Conservation (phyloP, 1,140 invertebrate species). For the Drosophila melanica region DNA sequence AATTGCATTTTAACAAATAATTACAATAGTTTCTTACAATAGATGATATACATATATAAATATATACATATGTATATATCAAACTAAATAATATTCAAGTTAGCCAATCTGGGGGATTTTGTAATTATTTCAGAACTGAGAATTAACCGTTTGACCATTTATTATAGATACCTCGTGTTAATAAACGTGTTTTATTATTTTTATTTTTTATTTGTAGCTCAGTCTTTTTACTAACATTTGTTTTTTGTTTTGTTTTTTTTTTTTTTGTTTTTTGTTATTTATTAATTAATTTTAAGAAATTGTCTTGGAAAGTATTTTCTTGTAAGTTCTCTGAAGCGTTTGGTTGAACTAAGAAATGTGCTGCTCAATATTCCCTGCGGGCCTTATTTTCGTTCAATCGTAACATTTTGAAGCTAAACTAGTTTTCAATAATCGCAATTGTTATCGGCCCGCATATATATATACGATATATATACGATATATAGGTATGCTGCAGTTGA, state of each 20-base stretch:
- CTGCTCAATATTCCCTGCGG: conserved; percentile 12
- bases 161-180: conserved; percentile 27
- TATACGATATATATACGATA: background rate
- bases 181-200: conserved; percentile 43
- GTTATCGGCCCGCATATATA: background rate
- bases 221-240: conserved; percentile 83
- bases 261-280: conserved; percentile 50
- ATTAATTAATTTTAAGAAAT: conserved; percentile 36
- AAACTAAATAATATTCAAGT: conserved; percentile 1
- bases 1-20: conserved; percentile 51
- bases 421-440: background rate
- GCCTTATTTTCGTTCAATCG: conserved; percentile 1
- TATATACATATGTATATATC: background rate
- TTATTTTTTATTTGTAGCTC: conserved; percentile 73
- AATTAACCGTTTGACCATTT: conserved; percentile 11
- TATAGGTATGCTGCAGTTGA: background rate
- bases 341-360: conserved; percentile 32
- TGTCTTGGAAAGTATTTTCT: conserved; percentile 33
- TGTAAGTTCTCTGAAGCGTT: conserved; percentile 43
- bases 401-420: background rate
- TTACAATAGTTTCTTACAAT: conserved; percentile 42
- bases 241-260: conserved; percentile 44
- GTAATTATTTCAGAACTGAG: conserved; percentile 4
- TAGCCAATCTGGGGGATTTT: background rate
- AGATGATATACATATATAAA: conserved; percentile 1